Conservation (phyloP, 2,113 vertebrate genomes). For the Pachyramphus minor region DNA sequence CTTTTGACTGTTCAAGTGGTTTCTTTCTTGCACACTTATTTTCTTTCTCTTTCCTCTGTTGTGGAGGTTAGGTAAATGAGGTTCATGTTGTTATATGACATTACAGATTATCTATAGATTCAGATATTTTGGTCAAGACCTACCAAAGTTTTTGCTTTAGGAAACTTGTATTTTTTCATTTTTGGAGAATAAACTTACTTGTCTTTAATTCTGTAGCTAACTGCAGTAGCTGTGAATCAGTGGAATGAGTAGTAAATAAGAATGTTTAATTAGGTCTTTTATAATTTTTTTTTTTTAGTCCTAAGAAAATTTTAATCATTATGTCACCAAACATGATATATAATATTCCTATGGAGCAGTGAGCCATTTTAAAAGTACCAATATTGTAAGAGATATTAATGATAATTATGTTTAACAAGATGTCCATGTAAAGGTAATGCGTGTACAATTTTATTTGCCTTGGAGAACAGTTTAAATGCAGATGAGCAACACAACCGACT, state of each 20-base stretch:
- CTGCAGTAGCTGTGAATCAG: background rate
- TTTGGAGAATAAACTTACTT: background rate
- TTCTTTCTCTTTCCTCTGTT: background rate
- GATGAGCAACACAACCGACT: background rate
- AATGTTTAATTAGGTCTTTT: background rate
- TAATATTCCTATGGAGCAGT: background rate
- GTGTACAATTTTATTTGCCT: background rate
- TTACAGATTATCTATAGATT: background rate
- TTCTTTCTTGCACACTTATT: background rate
- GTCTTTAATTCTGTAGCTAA: background rate
- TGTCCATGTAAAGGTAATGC: background rate
- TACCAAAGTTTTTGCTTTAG: background rate
- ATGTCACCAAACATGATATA: background rate
- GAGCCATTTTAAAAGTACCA: background rate
- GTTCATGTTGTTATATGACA: background rate
- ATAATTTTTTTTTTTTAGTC: background rate
- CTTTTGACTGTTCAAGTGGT: background rate
- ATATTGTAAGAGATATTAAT: background rate
- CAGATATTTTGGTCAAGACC: background rate
- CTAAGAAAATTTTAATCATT: background rate
- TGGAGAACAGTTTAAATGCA: conserved; percentile 30
- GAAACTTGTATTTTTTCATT: background rate
- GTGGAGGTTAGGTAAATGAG: background rate
- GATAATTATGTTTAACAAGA: background rate
- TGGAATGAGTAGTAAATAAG: background rate